A percentile compares a stretch with the other conserved stretches of the same genome.
These are phyloP conservation scores for Cephalopachus bancanus DNA, from an alignment of 2,797 vertebrate genomes.

Conservation along the genomic window DNA sequence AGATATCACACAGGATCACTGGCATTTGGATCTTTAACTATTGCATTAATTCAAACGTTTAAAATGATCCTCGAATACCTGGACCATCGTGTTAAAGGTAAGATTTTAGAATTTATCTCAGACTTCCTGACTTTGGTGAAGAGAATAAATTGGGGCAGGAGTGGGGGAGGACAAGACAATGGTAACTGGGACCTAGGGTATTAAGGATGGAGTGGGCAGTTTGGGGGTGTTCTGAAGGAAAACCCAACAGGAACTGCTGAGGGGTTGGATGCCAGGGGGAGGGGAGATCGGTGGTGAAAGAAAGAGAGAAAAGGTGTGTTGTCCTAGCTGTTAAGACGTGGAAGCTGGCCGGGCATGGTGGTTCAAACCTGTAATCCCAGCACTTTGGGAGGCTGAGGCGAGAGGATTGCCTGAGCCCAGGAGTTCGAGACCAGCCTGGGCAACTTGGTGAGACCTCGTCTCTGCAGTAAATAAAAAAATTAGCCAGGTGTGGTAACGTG, in stretches of 20 bases:
- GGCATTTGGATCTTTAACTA: conserved; percentile 96
- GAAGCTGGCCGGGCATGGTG: neutral
- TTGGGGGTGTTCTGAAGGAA: conserved; percentile 1
- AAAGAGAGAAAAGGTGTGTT: neutral
- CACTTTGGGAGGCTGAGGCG: too few relatives aligned
- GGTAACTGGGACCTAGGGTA: neutral
- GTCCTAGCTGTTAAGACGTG: neutral
- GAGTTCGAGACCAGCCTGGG: too few relatives aligned
- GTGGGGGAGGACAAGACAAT: neutral
- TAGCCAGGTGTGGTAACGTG: too few relatives aligned
- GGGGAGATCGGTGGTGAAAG: neutral
- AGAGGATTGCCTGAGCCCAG: too few relatives aligned
- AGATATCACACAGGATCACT: conserved; percentile 98
- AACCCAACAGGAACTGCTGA: neutral
- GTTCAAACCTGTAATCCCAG: too few relatives aligned
- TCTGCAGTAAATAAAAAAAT: too few relatives aligned
- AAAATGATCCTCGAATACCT: conserved; percentile 94
- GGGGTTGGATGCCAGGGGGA: neutral
- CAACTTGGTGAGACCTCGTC: too few relatives aligned
- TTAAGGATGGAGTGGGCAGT: neutral
- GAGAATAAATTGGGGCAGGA: neutral
- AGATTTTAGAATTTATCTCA: conserved; percentile 67
- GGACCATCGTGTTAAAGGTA: conserved; percentile 95
- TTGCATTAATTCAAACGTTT: conserved; percentile 94
- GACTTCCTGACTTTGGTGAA: neutral